A percentile compares a stretch with the other conserved stretches of the same genome.
Evolutionary conservation across 2,888 invertebrate genomes (phyloP).

Genomic region (Erebia palarica): DNA sequence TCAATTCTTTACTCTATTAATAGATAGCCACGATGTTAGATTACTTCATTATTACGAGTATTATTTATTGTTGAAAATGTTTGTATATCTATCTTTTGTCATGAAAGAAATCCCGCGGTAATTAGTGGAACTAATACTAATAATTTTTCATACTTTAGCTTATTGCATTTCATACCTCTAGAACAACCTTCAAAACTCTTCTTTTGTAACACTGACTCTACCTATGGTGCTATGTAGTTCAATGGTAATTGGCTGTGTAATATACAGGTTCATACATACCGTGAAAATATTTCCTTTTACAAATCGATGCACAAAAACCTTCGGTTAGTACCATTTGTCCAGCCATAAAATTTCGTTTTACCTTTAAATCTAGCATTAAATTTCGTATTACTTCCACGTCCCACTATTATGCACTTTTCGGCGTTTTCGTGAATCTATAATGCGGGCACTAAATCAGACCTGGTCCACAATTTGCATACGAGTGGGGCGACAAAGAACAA

Average conservation of each 20-base stretch:
- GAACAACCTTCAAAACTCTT: no score
- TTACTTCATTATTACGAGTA: no score
- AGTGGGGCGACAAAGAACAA: conserved; percentile 79
- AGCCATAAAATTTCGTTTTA: conserved; percentile 3
- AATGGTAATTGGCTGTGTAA: no score
- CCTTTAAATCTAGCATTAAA: conserved; percentile 24
- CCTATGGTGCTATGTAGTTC: no score
- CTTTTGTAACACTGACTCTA: no score
- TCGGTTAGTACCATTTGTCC: neutral
- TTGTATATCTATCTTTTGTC: no score
- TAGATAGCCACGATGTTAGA: no score
- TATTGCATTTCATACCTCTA: no score
- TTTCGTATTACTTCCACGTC: conserved; percentile 34
- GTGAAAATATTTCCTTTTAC: neutral
- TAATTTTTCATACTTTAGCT: no score
- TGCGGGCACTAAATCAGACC: conserved; percentile 71
- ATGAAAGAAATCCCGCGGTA: no score
- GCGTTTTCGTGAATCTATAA: conserved; percentile 66
- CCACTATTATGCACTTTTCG: conserved; percentile 55
- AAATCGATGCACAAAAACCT: neutral
- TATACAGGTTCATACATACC: neutral
- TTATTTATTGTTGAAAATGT: no score
- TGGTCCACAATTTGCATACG: conserved; percentile 73
- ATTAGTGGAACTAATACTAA: no score
- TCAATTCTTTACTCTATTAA: neutral